Evolutionary conservation across 2,113 vertebrate species (phyloP).

Genomic region (Zonotrichia leucophrys): DNA sequence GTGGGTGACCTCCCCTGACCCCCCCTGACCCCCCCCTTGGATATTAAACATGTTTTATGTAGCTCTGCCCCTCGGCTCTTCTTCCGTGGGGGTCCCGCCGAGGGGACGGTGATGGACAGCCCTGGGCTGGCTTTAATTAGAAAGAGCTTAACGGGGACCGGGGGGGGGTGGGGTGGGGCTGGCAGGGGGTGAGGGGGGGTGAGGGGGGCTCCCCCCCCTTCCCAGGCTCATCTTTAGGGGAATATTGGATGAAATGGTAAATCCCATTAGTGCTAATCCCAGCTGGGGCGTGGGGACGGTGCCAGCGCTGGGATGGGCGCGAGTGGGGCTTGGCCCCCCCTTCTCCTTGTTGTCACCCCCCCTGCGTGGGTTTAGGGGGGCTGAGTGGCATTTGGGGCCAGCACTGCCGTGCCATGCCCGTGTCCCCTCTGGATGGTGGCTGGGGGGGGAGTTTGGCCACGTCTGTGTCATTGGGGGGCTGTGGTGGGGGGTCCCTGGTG

Average conservation of each 20-base stretch:
- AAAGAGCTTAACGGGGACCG: slow-evolving; percentile 52
- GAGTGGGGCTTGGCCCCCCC: neutral
- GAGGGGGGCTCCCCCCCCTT: neutral
- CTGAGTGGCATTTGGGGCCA: neutral
- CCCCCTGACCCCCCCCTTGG: slow-evolving; percentile 13
- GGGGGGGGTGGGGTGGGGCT: neutral
- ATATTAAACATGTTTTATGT: slow-evolving; percentile 77
- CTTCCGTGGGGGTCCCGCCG: neutral
- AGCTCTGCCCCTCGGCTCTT: slow-evolving; percentile 54
- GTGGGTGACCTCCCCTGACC: neutral
- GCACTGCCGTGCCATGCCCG: fast-evolving
- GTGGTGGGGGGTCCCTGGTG: neutral
- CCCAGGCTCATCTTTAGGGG: slow-evolving; percentile 48
- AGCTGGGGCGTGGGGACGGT: slow-evolving; percentile 2
- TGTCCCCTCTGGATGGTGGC: neutral
- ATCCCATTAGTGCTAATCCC: slow-evolving; percentile 70
- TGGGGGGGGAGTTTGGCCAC: neutral
- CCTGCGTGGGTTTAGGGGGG: fast-evolving
- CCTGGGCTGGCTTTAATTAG: slow-evolving; percentile 57
- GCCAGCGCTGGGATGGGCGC: neutral
- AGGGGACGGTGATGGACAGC: slow-evolving; percentile 10
- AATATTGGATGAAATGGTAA: slow-evolving; percentile 69
- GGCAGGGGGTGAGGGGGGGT: neutral
- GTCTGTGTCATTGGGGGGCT: neutral
- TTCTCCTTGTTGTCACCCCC: neutral